A percentile compares a stretch with the other conserved stretches of the same genome.
Evolutionary conservation across 2,113 vertebrate species (phyloP).

Genomic region (Rattus rattus): DNA sequence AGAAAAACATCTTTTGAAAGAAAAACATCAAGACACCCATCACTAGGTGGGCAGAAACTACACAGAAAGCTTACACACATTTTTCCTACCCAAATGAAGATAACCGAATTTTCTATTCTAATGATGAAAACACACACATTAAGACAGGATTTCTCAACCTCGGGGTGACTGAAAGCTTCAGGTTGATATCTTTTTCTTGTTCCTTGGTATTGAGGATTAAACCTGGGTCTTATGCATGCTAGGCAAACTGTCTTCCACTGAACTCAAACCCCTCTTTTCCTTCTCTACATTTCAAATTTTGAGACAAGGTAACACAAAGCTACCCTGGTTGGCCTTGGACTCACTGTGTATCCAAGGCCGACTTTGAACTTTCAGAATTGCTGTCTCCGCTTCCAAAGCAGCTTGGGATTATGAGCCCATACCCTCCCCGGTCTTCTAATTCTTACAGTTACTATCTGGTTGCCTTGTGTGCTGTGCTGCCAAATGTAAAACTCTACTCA

Average conservation of each 20-base stretch:
- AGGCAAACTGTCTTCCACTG: background rate
- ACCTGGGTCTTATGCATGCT: background rate
- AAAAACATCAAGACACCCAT: constrained; percentile 47
- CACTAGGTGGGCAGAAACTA: constrained; percentile 53
- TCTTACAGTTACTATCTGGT: background rate
- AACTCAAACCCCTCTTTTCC: background rate
- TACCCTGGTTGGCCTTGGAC: background rate
- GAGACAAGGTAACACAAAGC: background rate
- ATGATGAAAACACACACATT: constrained; percentile 47
- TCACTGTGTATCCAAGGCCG: background rate
- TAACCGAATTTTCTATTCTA: constrained; percentile 68
- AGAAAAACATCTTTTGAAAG: constrained; percentile 50
- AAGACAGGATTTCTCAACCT: constrained; percentile 48
- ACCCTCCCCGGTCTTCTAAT: background rate
- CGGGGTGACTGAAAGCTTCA: background rate
- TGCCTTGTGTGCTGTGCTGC: background rate
- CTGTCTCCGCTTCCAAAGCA: background rate
- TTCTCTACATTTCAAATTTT: background rate
- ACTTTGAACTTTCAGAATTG: background rate
- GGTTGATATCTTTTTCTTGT: background rate
- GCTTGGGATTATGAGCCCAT: background rate
- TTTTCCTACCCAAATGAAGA: constrained; percentile 74
- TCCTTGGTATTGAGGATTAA: background rate
- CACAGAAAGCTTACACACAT: constrained; percentile 53
- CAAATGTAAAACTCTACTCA: background rate